phyloP scores from a whole-genome alignment of 2,113 vertebrate genomes.

The Pangasianodon gigas region DNA sequence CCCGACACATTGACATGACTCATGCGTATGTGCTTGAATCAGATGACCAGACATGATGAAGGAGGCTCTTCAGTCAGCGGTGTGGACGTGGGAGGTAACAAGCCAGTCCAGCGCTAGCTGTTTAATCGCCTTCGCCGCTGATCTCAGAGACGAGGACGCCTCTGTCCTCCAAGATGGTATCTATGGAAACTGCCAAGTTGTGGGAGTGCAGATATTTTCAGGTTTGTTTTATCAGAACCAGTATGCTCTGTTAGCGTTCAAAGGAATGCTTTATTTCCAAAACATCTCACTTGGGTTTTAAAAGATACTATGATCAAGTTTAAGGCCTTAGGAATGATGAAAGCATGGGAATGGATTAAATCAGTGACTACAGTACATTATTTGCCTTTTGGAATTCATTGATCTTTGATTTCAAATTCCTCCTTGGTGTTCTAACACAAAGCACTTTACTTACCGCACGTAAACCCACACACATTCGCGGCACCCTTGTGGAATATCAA shows the following conservation, averaged over 20 bases:
- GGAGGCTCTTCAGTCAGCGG: neutral
- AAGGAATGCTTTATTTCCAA: neutral
- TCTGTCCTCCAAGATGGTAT: constrained; percentile 47
- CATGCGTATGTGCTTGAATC: constrained; percentile 8
- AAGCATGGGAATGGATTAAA: neutral
- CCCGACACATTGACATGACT: neutral
- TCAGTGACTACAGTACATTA: neutral
- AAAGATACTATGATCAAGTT: neutral
- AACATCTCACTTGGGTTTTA: neutral
- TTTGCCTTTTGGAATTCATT: neutral
- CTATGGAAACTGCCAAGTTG: constrained; percentile 51
- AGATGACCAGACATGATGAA: constrained; percentile 27
- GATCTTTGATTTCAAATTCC: neutral
- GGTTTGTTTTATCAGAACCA: constrained; percentile 39
- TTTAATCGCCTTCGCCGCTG: constrained; percentile 24
- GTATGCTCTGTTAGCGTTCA: neutral
- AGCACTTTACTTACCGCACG: neutral
- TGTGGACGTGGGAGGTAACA: constrained; percentile 25
- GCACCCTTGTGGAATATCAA: constrained; percentile 30
- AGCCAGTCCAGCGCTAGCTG: constrained; percentile 12
- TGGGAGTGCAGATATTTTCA: constrained; percentile 38
- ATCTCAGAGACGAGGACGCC: constrained; percentile 42
- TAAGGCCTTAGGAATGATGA: neutral
- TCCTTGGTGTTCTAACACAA: neutral
- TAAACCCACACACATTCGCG: neutral